phyloP scores from a whole-genome alignment of 2,797 vertebrate species.

The Epinephelus malabaricus region DNA sequence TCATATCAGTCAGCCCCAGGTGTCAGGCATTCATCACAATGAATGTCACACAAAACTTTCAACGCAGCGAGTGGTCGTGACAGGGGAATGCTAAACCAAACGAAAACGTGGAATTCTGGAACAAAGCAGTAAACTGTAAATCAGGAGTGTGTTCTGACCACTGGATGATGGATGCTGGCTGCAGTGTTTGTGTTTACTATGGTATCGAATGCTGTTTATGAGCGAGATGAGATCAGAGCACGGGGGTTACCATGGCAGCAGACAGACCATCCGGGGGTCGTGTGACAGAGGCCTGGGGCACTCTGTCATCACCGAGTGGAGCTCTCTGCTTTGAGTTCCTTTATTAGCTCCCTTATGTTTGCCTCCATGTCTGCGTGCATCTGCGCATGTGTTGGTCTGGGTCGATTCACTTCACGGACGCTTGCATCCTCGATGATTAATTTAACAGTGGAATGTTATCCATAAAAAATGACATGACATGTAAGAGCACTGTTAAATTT shows the following conservation, averaged over 20 bases:
- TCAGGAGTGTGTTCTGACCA: constrained; percentile 59
- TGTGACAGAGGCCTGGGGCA: constrained; percentile 58
- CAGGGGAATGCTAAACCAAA: constrained; percentile 65
- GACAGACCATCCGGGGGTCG: constrained; percentile 70
- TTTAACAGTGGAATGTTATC: constrained; percentile 65
- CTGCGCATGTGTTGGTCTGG: constrained; percentile 9
- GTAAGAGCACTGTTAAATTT: constrained; percentile 41
- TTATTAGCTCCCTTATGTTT: constrained; percentile 71
- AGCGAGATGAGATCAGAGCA: constrained; percentile 55
- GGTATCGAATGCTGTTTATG: constrained; percentile 58
- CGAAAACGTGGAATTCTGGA: constrained; percentile 60
- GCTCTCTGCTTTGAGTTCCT: constrained; percentile 77
- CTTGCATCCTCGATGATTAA: constrained; percentile 67
- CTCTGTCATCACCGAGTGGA: constrained; percentile 74
- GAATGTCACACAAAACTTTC: constrained; percentile 56
- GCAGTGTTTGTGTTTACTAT: constrained; percentile 74
- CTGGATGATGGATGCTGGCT: constrained; percentile 67
- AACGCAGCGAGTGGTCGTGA: constrained; percentile 40
- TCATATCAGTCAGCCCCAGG: constrained; percentile 54
- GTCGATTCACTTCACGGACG: constrained; percentile 53
- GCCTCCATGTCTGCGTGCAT: constrained; percentile 41
- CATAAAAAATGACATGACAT: constrained; percentile 70
- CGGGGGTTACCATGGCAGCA: constrained; percentile 76
- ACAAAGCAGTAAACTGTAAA: constrained; percentile 69
- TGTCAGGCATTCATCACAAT: constrained; percentile 42